These are phyloP conservation scores for Morone chrysops DNA, from an alignment of 2,113 vertebrate genomes.

Conservation along the genomic window DNA sequence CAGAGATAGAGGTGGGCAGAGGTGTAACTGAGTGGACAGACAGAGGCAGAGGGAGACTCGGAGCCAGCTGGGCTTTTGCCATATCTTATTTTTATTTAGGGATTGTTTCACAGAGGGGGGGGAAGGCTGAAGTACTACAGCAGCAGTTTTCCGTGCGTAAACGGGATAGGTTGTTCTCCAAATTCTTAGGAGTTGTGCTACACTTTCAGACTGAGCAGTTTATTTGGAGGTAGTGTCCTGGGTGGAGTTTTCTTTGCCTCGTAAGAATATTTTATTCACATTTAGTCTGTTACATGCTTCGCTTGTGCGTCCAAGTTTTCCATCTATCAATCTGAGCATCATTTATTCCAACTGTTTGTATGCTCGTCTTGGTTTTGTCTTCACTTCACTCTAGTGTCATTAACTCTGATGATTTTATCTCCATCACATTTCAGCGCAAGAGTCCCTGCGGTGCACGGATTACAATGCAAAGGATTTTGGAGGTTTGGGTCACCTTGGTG, in stretches of 20 bases:
- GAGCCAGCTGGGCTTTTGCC: conserved; percentile 69
- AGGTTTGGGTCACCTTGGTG: conserved; percentile 88
- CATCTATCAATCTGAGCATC: conserved; percentile 13
- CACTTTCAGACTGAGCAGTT: conserved; percentile 70
- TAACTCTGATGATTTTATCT: conserved; percentile 18
- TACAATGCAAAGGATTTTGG: conserved; percentile 85
- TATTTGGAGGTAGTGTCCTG: conserved; percentile 74
- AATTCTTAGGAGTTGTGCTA: conserved; percentile 57
- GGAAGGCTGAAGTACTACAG: conserved; percentile 18
- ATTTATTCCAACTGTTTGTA: neutral
- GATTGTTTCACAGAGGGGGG: conserved; percentile 7
- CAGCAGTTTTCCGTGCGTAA: conserved; percentile 52
- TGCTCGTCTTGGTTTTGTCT: neutral
- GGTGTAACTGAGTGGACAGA: conserved; percentile 80
- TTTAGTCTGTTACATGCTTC: conserved; percentile 22
- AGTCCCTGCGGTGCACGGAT: conserved; percentile 70
- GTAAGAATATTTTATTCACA: conserved; percentile 67
- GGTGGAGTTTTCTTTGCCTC: conserved; percentile 74
- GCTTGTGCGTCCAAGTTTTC: conserved; percentile 5
- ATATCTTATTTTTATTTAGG: conserved; percentile 48
- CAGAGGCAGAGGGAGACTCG: conserved; percentile 67
- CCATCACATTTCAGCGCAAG: conserved; percentile 59
- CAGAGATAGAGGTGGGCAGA: conserved; percentile 78
- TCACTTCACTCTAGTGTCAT: neutral
- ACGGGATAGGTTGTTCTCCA: conserved; percentile 61